Evolutionary conservation across 2,113 vertebrate genomes (phyloP).

Genomic region (Xiphophorus couchianus): DNA sequence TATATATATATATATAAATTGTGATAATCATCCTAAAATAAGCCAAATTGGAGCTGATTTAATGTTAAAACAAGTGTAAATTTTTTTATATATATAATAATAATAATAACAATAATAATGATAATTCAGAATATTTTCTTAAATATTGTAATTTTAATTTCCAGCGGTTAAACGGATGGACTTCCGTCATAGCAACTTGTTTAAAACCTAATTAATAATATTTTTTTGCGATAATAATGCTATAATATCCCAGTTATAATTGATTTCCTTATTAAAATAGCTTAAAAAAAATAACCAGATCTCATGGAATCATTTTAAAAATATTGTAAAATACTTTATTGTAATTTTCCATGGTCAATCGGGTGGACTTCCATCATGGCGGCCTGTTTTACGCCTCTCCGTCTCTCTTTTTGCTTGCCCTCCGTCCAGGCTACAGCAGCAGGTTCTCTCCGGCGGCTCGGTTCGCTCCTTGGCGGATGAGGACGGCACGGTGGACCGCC

Average conservation of each 20-base stretch:
- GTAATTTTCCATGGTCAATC: not conserved
- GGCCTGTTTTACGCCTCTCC: not conserved
- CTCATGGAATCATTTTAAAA: not conserved
- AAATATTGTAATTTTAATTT: no score
- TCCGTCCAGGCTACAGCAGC: constrained; percentile 92
- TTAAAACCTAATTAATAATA: no score
- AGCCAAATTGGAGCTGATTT: not conserved
- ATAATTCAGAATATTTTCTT: no score
- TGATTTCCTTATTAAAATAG: not conserved
- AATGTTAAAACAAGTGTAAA: not conserved
- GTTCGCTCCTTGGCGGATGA: constrained; percentile 88
- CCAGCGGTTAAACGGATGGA: no score
- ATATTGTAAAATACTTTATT: not conserved
- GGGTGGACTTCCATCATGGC: not conserved
- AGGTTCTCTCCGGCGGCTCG: constrained; percentile 91
- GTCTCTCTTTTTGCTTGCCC: constrained; percentile 18
- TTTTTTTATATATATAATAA: no score
- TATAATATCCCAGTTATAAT: not conserved
- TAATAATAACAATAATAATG: no score
- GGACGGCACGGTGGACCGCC: constrained; percentile 87
- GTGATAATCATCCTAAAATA: not conserved
- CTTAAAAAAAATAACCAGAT: not conserved
- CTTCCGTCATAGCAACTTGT: no score
- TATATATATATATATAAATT: not conserved
- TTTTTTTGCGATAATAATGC: not conserved